Conservation (phyloP, 2,888 invertebrate species). For the Altica lythri region DNA sequence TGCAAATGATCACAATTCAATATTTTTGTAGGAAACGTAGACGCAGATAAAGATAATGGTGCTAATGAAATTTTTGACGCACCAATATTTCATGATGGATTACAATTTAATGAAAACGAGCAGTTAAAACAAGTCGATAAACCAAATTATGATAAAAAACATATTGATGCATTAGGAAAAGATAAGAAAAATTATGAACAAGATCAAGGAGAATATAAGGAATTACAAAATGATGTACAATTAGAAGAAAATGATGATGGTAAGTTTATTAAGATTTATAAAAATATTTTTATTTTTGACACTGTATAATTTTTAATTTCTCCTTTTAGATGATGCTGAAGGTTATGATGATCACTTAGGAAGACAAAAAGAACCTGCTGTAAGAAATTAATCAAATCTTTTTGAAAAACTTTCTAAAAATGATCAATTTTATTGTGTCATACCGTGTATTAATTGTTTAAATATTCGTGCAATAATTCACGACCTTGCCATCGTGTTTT, state of each 20-base stretch:
- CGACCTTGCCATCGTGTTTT: background rate
- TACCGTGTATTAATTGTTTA: background rate
- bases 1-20: background rate
- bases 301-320: constrained; percentile 13
- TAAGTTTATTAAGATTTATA: constrained; percentile 41
- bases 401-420: background rate
- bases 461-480: constrained; percentile 3
- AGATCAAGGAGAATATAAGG: constrained; percentile 44
- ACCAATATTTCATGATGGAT: constrained; percentile 39
- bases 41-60: constrained; percentile 50
- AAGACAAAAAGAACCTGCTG: constrained; percentile 59
- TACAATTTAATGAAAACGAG: constrained; percentile 42
- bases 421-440: constrained; percentile 6
- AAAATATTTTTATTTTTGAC: background rate
- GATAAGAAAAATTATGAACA: constrained; percentile 44
- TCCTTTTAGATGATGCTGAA: constrained; percentile 59
- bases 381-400: constrained; percentile 54
- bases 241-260: constrained; percentile 56
- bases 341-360: constrained; percentile 56
- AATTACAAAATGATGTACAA: constrained; percentile 40
- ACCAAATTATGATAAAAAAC: constrained; percentile 40
- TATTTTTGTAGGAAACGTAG: constrained; percentile 32
- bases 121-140: constrained; percentile 40
- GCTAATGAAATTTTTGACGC: constrained; percentile 53
- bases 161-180: constrained; percentile 43